Conservation (phyloP, 53 echinoderm and acorn worm genomes). For the Paelopatides confundens region DNA sequence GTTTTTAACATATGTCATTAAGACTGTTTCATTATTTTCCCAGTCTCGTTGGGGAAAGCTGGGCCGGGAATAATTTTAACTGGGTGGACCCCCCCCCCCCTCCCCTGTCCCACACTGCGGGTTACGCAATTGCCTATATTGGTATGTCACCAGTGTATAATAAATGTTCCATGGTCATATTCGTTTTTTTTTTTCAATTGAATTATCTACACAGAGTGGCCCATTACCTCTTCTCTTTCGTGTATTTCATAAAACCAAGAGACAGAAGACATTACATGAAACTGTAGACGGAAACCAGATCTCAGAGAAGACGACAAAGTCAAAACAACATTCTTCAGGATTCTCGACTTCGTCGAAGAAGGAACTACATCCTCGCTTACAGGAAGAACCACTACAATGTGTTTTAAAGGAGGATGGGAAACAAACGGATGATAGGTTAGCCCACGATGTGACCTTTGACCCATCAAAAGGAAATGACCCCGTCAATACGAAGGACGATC, state of each 20-base stretch:
- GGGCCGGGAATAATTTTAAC: too few relatives aligned
- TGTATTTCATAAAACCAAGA: neutral
- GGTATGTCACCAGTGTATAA: neutral
- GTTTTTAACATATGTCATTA: too few relatives aligned
- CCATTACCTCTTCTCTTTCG: conserved; percentile 22
- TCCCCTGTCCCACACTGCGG: too few relatives aligned
- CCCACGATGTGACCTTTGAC: neutral
- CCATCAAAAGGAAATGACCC: neutral
- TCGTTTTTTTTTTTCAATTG: neutral
- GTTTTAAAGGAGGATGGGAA: neutral
- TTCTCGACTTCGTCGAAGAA: neutral
- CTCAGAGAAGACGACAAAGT: neutral
- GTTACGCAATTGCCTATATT: neutral
- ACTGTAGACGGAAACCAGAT: neutral
- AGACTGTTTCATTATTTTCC: too few relatives aligned
- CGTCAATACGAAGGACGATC: neutral
- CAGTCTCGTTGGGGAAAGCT: too few relatives aligned
- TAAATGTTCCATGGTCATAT: neutral
- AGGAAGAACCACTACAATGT: neutral
- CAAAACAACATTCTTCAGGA: neutral
- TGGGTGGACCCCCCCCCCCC: too few relatives aligned
- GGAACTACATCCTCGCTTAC: neutral
- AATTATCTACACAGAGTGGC: neutral
- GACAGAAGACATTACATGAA: neutral
- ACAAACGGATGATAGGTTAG: neutral